Percentiles rank a stretch among this genome's conserved stretches.
phyloP scores from a whole-genome alignment of 2,797 vertebrate species.

The Ambastaia sidthimunki region DNA sequence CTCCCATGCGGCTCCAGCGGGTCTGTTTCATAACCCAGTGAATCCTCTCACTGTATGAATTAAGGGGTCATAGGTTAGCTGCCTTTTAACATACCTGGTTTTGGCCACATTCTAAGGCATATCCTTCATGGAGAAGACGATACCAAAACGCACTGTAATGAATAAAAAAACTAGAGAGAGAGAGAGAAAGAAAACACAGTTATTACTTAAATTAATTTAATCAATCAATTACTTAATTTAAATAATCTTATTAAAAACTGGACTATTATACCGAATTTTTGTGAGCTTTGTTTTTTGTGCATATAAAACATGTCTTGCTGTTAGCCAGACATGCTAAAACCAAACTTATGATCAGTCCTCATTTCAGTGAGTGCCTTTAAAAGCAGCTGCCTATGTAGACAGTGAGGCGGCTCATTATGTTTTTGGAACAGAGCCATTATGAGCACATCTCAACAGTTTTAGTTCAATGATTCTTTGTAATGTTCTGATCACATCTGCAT shows the following conservation, averaged over 20 bases:
- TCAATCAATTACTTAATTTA: too few species aligned
- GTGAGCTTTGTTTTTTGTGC: too few species aligned
- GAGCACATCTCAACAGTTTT: background rate
- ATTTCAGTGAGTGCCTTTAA: background rate
- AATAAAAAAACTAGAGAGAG: background rate
- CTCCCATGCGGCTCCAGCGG: slow-evolving; percentile 1
- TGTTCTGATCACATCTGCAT: background rate
- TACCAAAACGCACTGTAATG: background rate
- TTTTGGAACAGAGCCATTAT: background rate
- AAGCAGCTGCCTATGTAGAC: too few species aligned
- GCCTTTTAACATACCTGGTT: background rate
- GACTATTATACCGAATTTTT: too few species aligned
- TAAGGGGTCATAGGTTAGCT: background rate
- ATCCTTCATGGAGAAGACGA: background rate
- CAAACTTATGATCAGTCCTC: background rate
- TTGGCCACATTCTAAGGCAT: background rate
- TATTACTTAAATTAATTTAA: too few species aligned
- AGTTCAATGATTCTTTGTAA: background rate
- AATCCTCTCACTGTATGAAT: background rate
- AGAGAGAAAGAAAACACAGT: background rate
- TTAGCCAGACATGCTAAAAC: background rate
- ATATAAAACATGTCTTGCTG: too few species aligned
- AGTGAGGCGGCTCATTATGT: background rate
- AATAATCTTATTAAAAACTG: too few species aligned
- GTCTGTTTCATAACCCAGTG: background rate